phyloP scores from a whole-genome alignment of 2,888 invertebrate species.

The Sesia bembeciformis region DNA sequence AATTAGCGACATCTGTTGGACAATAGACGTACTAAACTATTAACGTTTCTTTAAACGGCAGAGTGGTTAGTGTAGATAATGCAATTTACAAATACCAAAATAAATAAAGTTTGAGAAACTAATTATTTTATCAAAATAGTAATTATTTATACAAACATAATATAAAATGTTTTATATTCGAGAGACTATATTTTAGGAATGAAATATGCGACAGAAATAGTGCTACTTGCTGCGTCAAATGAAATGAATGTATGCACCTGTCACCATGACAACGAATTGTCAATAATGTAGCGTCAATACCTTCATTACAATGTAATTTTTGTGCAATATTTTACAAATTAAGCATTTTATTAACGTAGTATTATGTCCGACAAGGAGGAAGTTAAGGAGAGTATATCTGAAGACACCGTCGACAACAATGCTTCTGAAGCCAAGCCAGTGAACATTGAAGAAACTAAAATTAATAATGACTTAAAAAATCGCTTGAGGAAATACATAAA shows the following conservation, averaged over 20 bases:
- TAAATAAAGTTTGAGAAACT: too few species aligned
- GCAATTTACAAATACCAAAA: too few species aligned
- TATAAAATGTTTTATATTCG: too few species aligned
- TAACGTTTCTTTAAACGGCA: constrained; percentile 1
- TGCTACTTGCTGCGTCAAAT: too few species aligned
- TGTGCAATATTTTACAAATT: background rate
- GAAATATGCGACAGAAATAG: too few species aligned
- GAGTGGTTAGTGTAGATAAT: too few species aligned
- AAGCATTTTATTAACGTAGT: background rate
- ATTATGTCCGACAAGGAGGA: constrained; percentile 18
- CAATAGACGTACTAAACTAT: constrained; percentile 3
- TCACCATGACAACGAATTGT: background rate
- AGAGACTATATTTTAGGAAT: too few species aligned
- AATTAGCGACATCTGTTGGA: constrained; percentile 11
- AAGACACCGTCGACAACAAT: constrained; percentile 27
- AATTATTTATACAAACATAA: too few species aligned
- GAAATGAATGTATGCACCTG: background rate
- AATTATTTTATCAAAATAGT: too few species aligned
- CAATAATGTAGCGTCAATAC: background rate
- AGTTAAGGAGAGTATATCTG: constrained; percentile 23
- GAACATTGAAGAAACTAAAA: constrained; percentile 29
- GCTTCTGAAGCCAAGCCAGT: constrained; percentile 24
- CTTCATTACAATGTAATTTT: background rate
- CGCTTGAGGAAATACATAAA: constrained; percentile 65
- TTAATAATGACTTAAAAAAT: constrained; percentile 59